These are phyloP conservation scores for Caenorhabditis wallacei DNA, from an alignment of 2,888 invertebrate species.

Conservation along the genomic window DNA sequence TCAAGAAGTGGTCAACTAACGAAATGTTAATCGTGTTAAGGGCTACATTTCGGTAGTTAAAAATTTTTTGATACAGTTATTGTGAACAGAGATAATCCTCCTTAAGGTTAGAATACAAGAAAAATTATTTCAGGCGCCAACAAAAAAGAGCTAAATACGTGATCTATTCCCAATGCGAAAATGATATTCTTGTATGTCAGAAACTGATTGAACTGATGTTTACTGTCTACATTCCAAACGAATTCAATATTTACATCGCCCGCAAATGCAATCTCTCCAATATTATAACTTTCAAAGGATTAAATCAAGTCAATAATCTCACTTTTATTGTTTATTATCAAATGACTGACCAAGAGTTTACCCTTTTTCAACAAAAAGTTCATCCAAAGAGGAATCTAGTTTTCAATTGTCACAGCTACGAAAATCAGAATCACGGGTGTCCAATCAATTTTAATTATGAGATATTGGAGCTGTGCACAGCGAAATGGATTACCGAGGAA, in stretches of 20 bases:
- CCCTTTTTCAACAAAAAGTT: neutral
- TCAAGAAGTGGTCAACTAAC: neutral
- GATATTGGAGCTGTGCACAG: neutral
- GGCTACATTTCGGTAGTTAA: too few relatives aligned
- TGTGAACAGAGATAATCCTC: too few relatives aligned
- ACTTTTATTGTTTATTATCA: constrained; percentile 8
- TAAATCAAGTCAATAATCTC: constrained; percentile 1
- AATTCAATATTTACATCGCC: neutral
- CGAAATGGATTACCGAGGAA: neutral
- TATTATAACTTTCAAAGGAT: neutral
- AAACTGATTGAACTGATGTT: constrained; percentile 5
- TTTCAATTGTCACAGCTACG: neutral
- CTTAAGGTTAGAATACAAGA: too few relatives aligned
- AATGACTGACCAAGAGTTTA: constrained; percentile 6
- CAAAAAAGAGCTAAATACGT: neutral
- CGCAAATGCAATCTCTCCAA: neutral
- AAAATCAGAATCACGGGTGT: constrained; percentile 3
- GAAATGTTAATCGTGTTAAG: too few relatives aligned
- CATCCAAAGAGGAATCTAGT: neutral
- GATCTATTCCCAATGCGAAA: constrained; percentile 12
- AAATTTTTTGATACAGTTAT: too few relatives aligned
- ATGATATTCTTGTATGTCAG: neutral
- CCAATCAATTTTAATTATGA: neutral
- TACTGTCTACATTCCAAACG: neutral
- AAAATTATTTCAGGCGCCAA: neutral